Evolutionary conservation across 2,113 vertebrate genomes (phyloP).

Genomic region (Paedocypris sp.): DNA sequence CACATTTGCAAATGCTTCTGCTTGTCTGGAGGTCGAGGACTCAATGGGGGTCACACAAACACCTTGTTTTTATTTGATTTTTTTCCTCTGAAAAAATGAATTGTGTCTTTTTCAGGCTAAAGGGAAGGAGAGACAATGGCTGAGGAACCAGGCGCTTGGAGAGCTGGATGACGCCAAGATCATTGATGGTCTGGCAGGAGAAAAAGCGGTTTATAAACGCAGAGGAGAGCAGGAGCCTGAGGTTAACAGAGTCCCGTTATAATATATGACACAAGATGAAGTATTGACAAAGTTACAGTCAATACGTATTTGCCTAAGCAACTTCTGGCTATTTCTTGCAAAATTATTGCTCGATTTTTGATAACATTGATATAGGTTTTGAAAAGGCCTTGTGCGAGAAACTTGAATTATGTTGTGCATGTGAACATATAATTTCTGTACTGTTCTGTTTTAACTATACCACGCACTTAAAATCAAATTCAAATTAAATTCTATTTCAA

Average conservation of each 20-base stretch:
- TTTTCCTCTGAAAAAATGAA: constrained; percentile 20
- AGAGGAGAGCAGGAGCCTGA: constrained; percentile 86
- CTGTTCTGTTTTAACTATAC: too few species aligned
- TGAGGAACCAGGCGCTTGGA: constrained; percentile 83
- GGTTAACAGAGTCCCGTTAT: constrained; percentile 42
- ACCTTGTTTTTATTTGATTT: background rate
- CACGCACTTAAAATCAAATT: too few species aligned
- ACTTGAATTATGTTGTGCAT: too few species aligned
- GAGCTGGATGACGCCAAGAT: constrained; percentile 94
- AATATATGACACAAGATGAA: too few species aligned
- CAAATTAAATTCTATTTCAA: too few species aligned
- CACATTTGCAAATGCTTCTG: constrained; percentile 11
- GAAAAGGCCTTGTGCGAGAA: too few species aligned
- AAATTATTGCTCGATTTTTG: too few species aligned
- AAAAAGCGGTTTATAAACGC: constrained; percentile 90
- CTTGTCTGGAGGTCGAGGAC: background rate
- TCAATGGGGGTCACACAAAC: background rate
- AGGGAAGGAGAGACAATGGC: constrained; percentile 93
- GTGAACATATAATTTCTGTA: too few species aligned
- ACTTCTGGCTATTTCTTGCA: too few species aligned
- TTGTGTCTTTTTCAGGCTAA: constrained; percentile 67
- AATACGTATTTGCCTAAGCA: too few species aligned
- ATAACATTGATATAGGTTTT: too few species aligned
- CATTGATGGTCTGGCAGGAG: constrained; percentile 89
- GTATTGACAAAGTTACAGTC: too few species aligned